Conservation (phyloP, 2,113 vertebrate species). For the Centropus bengalensis region DNA sequence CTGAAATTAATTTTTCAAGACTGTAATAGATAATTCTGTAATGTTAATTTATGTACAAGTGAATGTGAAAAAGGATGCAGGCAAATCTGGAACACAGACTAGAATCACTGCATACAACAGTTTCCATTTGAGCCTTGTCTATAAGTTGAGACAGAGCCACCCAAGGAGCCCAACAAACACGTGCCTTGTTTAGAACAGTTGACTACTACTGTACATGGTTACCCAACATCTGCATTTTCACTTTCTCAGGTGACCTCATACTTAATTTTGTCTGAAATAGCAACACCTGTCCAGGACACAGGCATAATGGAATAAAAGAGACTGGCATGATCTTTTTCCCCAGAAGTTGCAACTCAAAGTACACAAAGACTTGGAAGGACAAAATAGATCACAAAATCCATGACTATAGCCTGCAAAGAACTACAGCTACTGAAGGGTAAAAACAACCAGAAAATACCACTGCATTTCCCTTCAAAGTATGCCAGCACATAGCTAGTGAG, state of each 20-base stretch:
- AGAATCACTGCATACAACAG: background rate
- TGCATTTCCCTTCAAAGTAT: background rate
- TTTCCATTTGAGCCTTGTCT: background rate
- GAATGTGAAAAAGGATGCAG: background rate
- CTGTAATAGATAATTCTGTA: background rate
- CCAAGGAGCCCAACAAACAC: background rate
- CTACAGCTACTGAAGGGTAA: background rate
- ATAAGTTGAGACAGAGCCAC: background rate
- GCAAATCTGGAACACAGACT: background rate
- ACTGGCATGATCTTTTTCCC: background rate
- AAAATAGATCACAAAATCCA: background rate
- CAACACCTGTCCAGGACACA: background rate
- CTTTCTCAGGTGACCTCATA: background rate
- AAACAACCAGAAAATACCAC: background rate
- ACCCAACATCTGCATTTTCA: background rate
- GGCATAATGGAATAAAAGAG: background rate
- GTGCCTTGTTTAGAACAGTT: background rate
- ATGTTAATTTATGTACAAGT: fast-evolving
- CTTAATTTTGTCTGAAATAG: background rate
- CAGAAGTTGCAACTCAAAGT: background rate
- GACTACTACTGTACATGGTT: background rate
- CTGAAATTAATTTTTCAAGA: background rate
- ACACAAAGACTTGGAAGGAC: background rate
- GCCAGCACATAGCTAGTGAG: background rate
- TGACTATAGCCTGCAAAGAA: background rate